Evolutionary conservation across 2,888 invertebrate genomes (phyloP), one percentile per base, ranked within the genome.

Genomic region (Lottia gigantea): DNA sequence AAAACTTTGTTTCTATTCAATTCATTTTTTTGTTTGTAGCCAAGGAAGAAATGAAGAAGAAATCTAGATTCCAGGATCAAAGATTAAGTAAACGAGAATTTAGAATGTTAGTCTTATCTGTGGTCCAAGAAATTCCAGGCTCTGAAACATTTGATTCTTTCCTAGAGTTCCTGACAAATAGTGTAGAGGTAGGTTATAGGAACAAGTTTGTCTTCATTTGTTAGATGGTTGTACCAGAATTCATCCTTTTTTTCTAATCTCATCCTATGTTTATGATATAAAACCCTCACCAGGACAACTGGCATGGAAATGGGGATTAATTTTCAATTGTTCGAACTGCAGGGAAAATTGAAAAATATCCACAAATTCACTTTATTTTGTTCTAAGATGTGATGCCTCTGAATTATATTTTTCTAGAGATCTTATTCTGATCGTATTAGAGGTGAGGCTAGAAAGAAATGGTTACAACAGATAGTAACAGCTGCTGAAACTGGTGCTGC

Each of bases 381-480:
- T 11, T 1, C 26, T n/a, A 25, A 31, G 8, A 16, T 62, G n/a
- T n/a, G n/a, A n/a, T n/a, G n/a, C n/a, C n/a, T n/a, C n/a, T n/a
- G n/a, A n/a, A n/a, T 4, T 40, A 40, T 40, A 40, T 40, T 70
- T 64, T 79, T 79, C 14, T 77, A 87, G 87, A 78, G 86, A 64
- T 83, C 85, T 0, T 85, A 86, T 76, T 82, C 83, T 40, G 88
- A 88, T 75, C 79, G 85, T 63, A 83, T 87, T 23, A 77, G 88
- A 40, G 88, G 88, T 46, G 87, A 87, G 71, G 86, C 87, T 1
- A 80, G 88, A 25, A 88, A 88, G 81, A 87, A 87, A 71, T 88
- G 88, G 88, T 76, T 88, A 49, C 83, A 85, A 67, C 83, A 84
- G 72, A 84, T 88, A 31, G 78, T 86, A n/a, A 80, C 74, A n/a